A percentile compares a stretch with the other conserved stretches of the same genome.
These are phyloP conservation scores for Druon quercuslanigerum DNA, from an alignment of 1,140 invertebrate species.

Conservation along the genomic window DNA sequence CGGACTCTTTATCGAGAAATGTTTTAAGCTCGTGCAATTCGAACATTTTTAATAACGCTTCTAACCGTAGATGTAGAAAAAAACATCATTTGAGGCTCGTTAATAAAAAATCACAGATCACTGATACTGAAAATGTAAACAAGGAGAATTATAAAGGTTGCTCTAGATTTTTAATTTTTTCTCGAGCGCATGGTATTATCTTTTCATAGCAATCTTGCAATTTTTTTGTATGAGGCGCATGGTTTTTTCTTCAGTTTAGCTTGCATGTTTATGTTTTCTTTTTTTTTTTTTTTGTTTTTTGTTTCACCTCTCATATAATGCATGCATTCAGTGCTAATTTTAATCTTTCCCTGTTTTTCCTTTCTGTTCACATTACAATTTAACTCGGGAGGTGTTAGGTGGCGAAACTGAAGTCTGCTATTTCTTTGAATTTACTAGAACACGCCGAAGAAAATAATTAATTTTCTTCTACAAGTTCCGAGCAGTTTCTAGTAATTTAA, in stretches of 20 bases:
- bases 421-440: too few relatives aligned
- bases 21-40: neutral
- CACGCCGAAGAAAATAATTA: too few relatives aligned
- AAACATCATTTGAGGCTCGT: neutral
- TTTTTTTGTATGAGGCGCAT: slow-evolving; percentile 23
- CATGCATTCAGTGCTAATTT: neutral
- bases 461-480: too few relatives aligned
- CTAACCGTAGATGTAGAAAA: neutral
- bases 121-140: slow-evolving; percentile 70
- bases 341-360: slow-evolving; percentile 21
- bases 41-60: neutral
- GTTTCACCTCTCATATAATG: too few relatives aligned
- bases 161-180: neutral
- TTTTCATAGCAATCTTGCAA: neutral
- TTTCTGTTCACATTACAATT: too few relatives aligned
- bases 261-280: slow-evolving; percentile 21
- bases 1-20: neutral
- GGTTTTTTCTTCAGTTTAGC: slow-evolving; percentile 22
- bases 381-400: slow-evolving; percentile 56
- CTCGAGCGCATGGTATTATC: too few relatives aligned
- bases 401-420: slow-evolving; percentile 7
- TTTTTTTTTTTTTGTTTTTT: slow-evolving; percentile 9
- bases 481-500: too few relatives aligned
- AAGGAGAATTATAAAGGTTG: neutral
- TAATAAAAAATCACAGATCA: slow-evolving; percentile 36